Base-by-base conservation (phyloP, 2,113 vertebrate species). In the Fregata magnificens region DNA sequence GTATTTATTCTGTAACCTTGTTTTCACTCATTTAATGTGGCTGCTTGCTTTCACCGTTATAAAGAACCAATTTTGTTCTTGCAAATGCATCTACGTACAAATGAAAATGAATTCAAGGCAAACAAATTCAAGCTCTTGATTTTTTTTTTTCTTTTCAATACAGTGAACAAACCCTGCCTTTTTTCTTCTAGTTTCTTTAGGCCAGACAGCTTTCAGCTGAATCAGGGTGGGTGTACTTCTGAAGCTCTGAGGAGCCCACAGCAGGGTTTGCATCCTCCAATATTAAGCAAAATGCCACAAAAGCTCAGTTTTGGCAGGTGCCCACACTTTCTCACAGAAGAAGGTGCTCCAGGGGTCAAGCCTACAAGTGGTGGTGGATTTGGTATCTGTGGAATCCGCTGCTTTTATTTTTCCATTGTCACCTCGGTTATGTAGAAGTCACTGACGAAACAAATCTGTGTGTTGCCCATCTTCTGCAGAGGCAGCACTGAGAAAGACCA, bases 101-200 rank as follows among this genome's bases (percentile, higher is more conserved):
- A 91, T 58, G n/a, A 83, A 93, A 92, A 95, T 40, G 20, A 95
- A 73, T 91, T 92, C 12, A 95, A 88, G 20, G 21, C 38, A 79
- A 89, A 88, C 31, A 50, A 63, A 47, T 7, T 38, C 15, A 86
- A 63, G 34, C 10, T 85, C 40, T 62, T 66, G 6, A 22, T 53
- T 26, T 26, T 42, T 32, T 6, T 66, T 52, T 45, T 16, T 9
- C 13, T 44, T 52, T 22, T 9, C 29, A 34, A 16, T 42, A 31
- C 16, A 44, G 4, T n/a, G 38, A 78, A 55, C 10, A 84, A 91
- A 38, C 12, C 2, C 7, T 69, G 21, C 5, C 8, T 78, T 83
- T 90, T 91, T 79, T 6, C 3, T 53, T 80, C 19, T 36, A 8
- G 2, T 81, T 87, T 76, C 49, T 62, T 61, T 36, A 65, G 11